Percentiles rank a stretch among this genome's conserved stretches.
phyloP scores from a whole-genome alignment of 2,888 invertebrate genomes.

The Dicranocentrus wangi region DNA sequence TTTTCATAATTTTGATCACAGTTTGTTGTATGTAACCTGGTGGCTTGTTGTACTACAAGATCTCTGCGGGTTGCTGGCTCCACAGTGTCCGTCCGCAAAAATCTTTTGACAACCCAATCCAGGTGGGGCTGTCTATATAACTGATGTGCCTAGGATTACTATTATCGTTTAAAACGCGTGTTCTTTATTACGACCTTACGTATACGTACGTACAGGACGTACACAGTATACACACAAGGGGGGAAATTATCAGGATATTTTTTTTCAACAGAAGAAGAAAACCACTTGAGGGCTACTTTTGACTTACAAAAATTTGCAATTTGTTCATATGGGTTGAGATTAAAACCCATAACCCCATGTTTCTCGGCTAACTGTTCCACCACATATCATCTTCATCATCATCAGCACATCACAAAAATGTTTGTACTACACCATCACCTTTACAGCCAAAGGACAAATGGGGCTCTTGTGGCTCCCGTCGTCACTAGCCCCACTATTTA shows the following conservation, averaged over 20 bases:
- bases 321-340: background rate
- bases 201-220: background rate
- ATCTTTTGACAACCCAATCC: slow-evolving; percentile 63
- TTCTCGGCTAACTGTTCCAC: background rate
- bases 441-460: slow-evolving; percentile 39
- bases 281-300: slow-evolving; percentile 50
- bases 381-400: slow-evolving; percentile 16
- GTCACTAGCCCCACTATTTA: slow-evolving; percentile 3
- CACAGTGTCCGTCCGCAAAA: slow-evolving; percentile 63
- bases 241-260: background rate
- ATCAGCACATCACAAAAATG: background rate
- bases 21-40: slow-evolving; percentile 41
- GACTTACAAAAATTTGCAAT: slow-evolving; percentile 50
- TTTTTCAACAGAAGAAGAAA: background rate
- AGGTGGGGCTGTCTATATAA: slow-evolving; percentile 65
- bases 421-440: too few relatives aligned
- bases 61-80: slow-evolving; percentile 70
- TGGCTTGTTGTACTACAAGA: slow-evolving; percentile 56
- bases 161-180: too few relatives aligned
- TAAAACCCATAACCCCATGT: background rate
- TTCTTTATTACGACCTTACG: background rate
- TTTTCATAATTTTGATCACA: slow-evolving; percentile 15
- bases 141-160: background rate
- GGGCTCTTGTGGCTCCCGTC: slow-evolving; percentile 33
- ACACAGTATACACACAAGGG: background rate